Conservation (phyloP, 2,113 vertebrate species). For the Phylloscopus trochiloides region DNA sequence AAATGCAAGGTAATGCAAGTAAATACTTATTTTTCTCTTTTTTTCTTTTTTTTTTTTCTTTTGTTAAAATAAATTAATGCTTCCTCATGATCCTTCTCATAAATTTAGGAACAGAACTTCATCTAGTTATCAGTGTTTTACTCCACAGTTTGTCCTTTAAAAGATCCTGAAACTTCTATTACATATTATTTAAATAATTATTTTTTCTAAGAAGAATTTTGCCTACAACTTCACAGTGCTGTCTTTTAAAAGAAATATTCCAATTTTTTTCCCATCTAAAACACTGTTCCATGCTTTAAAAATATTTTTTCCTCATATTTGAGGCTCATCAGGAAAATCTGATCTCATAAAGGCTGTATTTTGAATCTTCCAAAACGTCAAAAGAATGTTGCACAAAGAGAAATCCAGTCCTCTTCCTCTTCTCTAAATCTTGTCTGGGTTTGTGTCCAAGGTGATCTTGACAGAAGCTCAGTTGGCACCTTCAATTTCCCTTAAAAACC, state of each 20-base stretch:
- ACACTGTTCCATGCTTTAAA: background rate
- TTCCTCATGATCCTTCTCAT: background rate
- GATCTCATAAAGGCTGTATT: background rate
- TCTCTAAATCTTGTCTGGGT: background rate
- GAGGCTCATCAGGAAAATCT: background rate
- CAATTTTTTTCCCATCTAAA: background rate
- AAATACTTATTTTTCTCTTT: background rate
- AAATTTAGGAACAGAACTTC: background rate
- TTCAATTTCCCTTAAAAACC: background rate
- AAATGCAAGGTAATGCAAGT: background rate
- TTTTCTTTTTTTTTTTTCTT: background rate
- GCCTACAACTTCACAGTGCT: background rate
- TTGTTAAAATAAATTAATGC: background rate
- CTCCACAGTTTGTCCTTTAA: background rate
- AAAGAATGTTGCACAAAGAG: background rate
- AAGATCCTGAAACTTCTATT: background rate
- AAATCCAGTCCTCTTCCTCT: background rate
- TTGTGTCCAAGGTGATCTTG: background rate
- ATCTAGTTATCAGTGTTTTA: background rate
- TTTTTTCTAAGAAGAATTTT: background rate
- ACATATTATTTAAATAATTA: background rate
- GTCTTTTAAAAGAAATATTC: background rate
- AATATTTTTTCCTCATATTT: background rate
- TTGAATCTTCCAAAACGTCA: background rate
- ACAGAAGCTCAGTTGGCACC: background rate